Percentiles rank a stretch among this genome's conserved stretches.
These are phyloP conservation scores for Tetranychus piercei DNA, from an alignment of 2,888 invertebrate species.

Conservation along the genomic window DNA sequence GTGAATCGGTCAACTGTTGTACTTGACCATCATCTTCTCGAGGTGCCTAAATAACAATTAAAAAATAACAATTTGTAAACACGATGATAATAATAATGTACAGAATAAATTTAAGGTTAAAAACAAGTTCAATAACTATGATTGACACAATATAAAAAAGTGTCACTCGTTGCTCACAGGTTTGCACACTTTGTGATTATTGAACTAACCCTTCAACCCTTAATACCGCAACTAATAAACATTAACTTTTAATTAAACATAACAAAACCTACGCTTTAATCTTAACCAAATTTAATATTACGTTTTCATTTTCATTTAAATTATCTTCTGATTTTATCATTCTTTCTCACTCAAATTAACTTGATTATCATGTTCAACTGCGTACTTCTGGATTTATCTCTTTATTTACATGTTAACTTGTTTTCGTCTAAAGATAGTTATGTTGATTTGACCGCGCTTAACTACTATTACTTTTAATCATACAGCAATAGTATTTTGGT, in stretches of 20 bases:
- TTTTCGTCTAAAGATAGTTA: not conserved
- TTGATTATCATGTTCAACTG: not conserved
- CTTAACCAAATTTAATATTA: not conserved
- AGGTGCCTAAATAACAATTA: not conserved
- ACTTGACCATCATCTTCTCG: conserved; percentile 1
- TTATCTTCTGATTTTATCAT: not conserved
- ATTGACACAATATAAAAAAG: no score
- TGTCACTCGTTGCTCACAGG: not conserved
- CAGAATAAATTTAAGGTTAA: no score
- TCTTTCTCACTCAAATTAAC: not conserved
- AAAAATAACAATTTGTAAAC: not conserved
- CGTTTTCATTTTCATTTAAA: not conserved
- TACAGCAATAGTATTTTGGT: no score
- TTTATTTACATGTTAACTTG: not conserved
- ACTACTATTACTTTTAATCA: no score
- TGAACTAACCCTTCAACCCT: not conserved
- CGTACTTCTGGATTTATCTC: not conserved
- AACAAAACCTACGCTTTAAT: no score
- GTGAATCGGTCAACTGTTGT: conserved; percentile 1
- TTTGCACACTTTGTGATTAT: not conserved
- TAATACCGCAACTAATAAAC: not conserved
- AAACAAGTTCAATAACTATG: no score
- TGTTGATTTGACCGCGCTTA: no score
- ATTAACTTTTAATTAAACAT: not conserved
- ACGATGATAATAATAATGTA: not conserved